phyloP scores from a whole-genome alignment of 2,797 vertebrate species.

The Mionectes olivaceus region DNA sequence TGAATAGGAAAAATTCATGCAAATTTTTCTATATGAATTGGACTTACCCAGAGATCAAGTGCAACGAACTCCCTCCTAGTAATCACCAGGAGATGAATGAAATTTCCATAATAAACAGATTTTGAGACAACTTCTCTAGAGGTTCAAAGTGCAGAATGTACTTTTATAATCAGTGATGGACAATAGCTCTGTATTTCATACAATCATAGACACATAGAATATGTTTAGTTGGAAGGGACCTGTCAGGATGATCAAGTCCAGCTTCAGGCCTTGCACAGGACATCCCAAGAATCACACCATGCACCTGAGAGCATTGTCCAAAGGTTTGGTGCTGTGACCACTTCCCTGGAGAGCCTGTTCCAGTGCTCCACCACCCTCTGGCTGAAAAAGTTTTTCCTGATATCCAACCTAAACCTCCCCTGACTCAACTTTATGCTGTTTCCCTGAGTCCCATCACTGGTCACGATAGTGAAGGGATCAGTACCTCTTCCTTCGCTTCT shows the following conservation, averaged over 20 bases:
- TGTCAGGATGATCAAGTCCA: accelerated
- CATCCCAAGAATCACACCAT: accelerated
- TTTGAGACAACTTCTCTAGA: not conserved
- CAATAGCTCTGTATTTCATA: not conserved
- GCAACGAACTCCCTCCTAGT: not conserved
- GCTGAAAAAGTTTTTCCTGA: not conserved
- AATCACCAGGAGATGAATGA: not conserved
- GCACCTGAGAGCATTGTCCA: not conserved
- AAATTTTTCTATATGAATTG: not conserved
- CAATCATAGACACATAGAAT: not conserved
- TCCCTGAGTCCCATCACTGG: not conserved
- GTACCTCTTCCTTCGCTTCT: not conserved
- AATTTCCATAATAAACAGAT: not conserved
- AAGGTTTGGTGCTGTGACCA: not conserved
- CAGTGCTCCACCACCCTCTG: accelerated
- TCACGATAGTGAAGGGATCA: not conserved
- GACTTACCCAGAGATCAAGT: not conserved
- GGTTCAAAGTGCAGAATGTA: not conserved
- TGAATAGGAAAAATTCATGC: not conserved
- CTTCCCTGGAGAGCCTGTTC: not conserved
- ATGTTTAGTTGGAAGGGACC: not conserved
- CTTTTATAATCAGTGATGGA: not conserved
- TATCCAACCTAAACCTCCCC: not conserved
- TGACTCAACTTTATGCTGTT: not conserved
- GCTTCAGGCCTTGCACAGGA: not conserved